These are phyloP conservation scores for Pachypanchax playfairii DNA, from an alignment of 2,113 vertebrate genomes.

Conservation along the genomic window DNA sequence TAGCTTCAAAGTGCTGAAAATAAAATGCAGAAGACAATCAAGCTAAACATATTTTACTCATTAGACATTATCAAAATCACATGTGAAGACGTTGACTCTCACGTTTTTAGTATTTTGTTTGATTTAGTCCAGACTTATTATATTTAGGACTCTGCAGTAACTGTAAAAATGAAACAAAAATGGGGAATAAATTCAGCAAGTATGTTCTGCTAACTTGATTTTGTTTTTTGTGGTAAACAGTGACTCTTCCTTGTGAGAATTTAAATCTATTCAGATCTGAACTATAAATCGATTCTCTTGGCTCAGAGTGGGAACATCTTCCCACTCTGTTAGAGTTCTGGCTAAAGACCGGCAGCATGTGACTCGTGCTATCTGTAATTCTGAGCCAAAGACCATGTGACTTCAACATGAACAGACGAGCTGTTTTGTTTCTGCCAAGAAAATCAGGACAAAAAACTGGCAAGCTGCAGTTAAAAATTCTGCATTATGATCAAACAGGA, in stretches of 20 bases:
- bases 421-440: slow-evolving; percentile 15
- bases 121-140: no score
- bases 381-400: slow-evolving; percentile 30
- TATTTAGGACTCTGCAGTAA: no score
- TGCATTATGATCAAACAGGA: background rate
- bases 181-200: background rate
- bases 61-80: no score
- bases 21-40: background rate
- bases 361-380: slow-evolving; percentile 18
- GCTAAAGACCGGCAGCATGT: slow-evolving; percentile 23
- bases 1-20: background rate
- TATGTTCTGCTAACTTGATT: no score
- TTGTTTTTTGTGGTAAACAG: background rate
- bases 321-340: slow-evolving; percentile 25
- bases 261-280: slow-evolving; percentile 8
- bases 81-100: no score
- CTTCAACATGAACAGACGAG: slow-evolving; percentile 27
- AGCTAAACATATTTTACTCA: background rate
- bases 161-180: background rate
- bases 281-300: slow-evolving; percentile 1
- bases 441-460: slow-evolving; percentile 13
- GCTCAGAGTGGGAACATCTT: slow-evolving; percentile 21
- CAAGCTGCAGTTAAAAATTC: background rate
- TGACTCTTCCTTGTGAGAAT: background rate
- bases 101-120: no score